Evolutionary conservation across 2,113 vertebrate genomes (phyloP).

Genomic region (Anolis carolinensis): DNA sequence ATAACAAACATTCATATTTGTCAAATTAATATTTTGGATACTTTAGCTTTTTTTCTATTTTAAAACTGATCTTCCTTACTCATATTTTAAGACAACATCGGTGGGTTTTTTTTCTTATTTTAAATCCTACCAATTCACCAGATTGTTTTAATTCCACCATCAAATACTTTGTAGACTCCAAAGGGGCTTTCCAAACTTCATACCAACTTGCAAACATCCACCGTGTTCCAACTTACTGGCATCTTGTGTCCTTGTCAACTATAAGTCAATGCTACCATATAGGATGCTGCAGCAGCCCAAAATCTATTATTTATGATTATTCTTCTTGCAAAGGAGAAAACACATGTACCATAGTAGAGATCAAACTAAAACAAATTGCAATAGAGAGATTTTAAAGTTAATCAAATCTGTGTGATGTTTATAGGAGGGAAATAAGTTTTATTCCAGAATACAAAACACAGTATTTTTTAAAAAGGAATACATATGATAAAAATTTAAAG

Average conservation of each 20-base stretch:
- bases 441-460: not conserved
- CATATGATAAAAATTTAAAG: not conserved
- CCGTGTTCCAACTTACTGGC: not conserved
- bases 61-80: too few relatives aligned
- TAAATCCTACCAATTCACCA: too few relatives aligned
- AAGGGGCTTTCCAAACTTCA: too few relatives aligned
- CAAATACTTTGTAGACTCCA: too few relatives aligned
- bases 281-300: not conserved
- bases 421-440: not conserved
- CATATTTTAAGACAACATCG: too few relatives aligned
- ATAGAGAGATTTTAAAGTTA: not conserved
- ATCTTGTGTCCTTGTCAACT: not conserved
- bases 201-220: too few relatives aligned
- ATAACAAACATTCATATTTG: too few relatives aligned
- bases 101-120: too few relatives aligned
- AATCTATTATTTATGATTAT: not conserved
- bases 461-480: not conserved
- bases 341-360: not conserved
- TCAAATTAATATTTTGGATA: too few relatives aligned
- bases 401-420: not conserved
- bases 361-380: not conserved
- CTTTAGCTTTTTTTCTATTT: too few relatives aligned
- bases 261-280: too few relatives aligned
- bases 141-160: too few relatives aligned
- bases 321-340: not conserved